Evolutionary conservation across 2,113 vertebrate genomes (phyloP).

Genomic region (Marcusenius ussheri): DNA sequence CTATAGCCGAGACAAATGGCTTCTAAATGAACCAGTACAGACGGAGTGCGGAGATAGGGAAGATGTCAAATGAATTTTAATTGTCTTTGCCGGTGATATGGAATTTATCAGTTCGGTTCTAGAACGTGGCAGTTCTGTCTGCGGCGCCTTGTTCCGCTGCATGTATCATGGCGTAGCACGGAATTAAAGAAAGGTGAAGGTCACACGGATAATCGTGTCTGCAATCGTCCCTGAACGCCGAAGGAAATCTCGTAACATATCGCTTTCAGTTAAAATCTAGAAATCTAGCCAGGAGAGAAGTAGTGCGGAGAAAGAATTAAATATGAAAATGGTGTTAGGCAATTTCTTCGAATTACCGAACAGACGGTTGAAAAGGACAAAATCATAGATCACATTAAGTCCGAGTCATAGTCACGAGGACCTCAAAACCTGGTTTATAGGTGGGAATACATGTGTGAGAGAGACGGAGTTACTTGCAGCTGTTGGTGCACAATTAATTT

Average conservation of each 20-base stretch:
- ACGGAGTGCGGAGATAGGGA: slow-evolving; percentile 62
- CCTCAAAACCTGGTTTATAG: not conserved
- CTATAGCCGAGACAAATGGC: slow-evolving; percentile 65
- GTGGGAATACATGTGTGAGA: not conserved
- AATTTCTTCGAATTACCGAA: not conserved
- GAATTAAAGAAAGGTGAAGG: not conserved
- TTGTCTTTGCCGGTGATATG: slow-evolving; percentile 59
- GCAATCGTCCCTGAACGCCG: not conserved
- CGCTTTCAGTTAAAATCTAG: not conserved
- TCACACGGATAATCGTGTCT: slow-evolving; percentile 8
- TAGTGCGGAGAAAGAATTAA: not conserved
- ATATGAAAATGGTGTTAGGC: not conserved
- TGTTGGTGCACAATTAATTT: not conserved
- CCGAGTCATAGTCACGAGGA: not conserved
- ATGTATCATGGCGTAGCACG: not conserved
- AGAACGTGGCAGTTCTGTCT: not conserved
- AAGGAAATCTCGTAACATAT: not conserved
- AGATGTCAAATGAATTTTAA: slow-evolving; percentile 61
- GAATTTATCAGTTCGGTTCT: slow-evolving; percentile 55
- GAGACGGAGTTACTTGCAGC: not conserved
- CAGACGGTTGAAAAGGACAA: not conserved
- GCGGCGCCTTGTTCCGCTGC: not conserved
- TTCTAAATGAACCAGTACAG: slow-evolving; percentile 60
- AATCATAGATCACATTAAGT: not conserved
- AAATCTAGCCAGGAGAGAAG: not conserved